Percentiles rank a stretch among this genome's conserved stretches.
phyloP scores from a whole-genome alignment of 2,888 invertebrate genomes.

The Cryptosula pallasiana region DNA sequence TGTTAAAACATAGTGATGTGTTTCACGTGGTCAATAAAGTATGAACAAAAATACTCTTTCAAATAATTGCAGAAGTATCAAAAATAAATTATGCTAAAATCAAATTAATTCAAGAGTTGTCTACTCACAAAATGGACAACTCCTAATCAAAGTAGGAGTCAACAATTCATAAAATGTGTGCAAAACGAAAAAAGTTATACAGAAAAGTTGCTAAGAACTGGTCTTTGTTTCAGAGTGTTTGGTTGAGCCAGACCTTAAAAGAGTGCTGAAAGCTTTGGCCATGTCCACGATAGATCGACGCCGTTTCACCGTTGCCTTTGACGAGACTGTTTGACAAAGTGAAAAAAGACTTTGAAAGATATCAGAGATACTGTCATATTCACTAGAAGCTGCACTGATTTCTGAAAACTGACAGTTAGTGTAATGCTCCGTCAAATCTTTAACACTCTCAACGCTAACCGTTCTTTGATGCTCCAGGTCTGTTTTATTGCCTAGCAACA shows the following conservation, averaged over 20 bases:
- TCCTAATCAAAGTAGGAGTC: too few relatives aligned
- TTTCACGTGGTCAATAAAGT: too few relatives aligned
- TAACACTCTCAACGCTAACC: not conserved
- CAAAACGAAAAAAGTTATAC: too few relatives aligned
- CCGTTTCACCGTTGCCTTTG: not conserved
- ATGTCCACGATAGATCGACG: conserved; percentile 9
- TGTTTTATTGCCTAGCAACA: conserved; percentile 3
- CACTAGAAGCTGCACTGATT: not conserved
- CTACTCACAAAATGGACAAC: too few relatives aligned
- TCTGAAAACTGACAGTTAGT: not conserved
- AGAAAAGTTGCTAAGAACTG: not conserved
- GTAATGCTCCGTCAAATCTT: not conserved
- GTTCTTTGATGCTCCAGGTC: not conserved
- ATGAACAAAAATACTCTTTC: too few relatives aligned
- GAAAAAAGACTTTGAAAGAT: conserved; percentile 14
- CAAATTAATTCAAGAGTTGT: too few relatives aligned
- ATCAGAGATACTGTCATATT: not conserved
- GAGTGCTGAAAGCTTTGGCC: conserved; percentile 17
- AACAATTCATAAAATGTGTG: too few relatives aligned
- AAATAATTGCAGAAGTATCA: too few relatives aligned
- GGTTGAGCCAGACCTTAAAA: not conserved
- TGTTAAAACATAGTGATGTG: too few relatives aligned
- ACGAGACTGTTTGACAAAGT: not conserved
- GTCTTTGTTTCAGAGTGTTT: conserved; percentile 8
- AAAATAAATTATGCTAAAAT: too few relatives aligned